Conservation (phyloP, 92 coral and sea anemone genomes). For the Nematostella vectensis region DNA sequence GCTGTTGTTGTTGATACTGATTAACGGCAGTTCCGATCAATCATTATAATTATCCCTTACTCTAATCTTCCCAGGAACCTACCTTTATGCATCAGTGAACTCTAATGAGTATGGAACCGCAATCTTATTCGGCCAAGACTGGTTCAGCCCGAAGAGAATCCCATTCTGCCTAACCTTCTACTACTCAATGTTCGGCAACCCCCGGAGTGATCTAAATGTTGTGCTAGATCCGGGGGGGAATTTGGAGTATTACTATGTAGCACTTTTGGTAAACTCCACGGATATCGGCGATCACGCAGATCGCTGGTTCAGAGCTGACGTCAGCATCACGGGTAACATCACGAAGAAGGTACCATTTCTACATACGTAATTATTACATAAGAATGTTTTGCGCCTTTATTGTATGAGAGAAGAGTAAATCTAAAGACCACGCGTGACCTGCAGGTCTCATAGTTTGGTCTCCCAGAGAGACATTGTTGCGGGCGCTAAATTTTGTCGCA, state of each 20-base stretch:
- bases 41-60: background rate
- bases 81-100: background rate
- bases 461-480: no score
- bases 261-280: background rate
- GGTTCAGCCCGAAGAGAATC: background rate
- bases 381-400: no score
- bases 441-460: no score
- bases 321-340: background rate
- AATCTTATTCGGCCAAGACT: background rate
- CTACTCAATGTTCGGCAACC: background rate
- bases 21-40: no score
- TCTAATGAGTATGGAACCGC: no score
- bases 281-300: background rate
- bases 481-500: no score
- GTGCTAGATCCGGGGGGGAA: background rate
- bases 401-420: no score
- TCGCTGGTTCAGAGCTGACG: conserved; percentile 2
- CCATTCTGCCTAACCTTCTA: background rate
- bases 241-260: background rate
- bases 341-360: conserved; percentile 2
- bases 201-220: background rate
- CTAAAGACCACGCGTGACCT: no score
- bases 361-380: no score
- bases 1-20: no score
- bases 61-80: background rate